Evolutionary conservation across 2,797 vertebrate species (phyloP).

Genomic region (Setipinna tenuifilis): DNA sequence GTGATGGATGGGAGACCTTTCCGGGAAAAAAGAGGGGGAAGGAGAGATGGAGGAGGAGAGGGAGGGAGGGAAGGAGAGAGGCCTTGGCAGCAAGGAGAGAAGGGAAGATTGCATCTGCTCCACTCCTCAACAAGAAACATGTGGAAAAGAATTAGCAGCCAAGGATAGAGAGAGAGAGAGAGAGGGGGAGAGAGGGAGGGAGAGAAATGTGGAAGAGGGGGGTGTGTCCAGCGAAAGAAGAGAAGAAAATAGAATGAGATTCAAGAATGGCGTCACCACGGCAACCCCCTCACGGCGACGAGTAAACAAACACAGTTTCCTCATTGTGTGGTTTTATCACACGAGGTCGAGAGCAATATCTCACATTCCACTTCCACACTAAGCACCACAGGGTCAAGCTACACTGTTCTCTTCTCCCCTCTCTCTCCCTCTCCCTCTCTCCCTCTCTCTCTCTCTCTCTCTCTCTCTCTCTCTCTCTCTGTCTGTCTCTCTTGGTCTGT

Average conservation of each 20-base stretch:
- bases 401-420: not conserved
- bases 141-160: slow-evolving; percentile 26
- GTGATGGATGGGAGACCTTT: slow-evolving; percentile 56
- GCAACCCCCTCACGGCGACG: slow-evolving; percentile 26
- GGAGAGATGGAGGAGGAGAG: not conserved
- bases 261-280: not conserved
- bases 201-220: slow-evolving; percentile 20
- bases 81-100: not conserved
- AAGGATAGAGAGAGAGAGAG: not conserved
- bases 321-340: not conserved
- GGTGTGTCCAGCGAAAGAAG: slow-evolving; percentile 32
- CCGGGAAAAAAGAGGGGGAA: not conserved
- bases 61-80: not conserved
- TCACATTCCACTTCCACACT: not conserved
- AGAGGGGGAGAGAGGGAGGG: not conserved
- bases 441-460: too few relatives aligned
- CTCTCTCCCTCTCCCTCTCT: too few relatives aligned
- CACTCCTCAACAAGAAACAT: slow-evolving; percentile 54
- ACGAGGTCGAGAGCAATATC: not conserved
- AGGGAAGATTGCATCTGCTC: slow-evolving; percentile 56
- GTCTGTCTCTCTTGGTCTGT: too few relatives aligned
- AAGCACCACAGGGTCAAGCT: not conserved
- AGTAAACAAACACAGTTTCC: slow-evolving; percentile 53
- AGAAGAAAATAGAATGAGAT: slow-evolving; percentile 39
- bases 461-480: too few relatives aligned